phyloP scores from a whole-genome alignment of 2,797 vertebrate genomes.

The Amazona ochrocephala region DNA sequence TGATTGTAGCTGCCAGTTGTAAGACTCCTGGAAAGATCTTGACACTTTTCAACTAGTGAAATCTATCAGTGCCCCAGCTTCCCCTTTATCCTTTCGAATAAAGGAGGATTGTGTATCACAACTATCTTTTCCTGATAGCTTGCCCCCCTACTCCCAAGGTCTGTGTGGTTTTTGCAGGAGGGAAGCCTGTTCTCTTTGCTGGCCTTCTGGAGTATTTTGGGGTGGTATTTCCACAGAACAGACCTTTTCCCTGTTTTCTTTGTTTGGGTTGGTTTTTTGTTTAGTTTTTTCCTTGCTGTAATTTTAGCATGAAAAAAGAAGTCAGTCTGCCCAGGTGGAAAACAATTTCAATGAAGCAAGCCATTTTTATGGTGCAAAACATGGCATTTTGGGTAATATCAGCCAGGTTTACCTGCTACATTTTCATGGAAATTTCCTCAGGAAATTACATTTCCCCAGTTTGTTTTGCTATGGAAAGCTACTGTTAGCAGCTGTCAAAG shows the following conservation, averaged over 20 bases:
- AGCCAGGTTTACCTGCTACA: not conserved
- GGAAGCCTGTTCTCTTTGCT: not conserved
- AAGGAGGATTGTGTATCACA: not conserved
- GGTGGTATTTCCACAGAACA: not conserved
- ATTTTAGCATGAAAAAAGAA: not conserved
- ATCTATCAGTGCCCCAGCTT: not conserved
- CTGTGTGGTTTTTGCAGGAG: not conserved
- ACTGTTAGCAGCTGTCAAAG: constrained; percentile 54
- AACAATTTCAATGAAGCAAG: not conserved
- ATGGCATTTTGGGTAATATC: not conserved
- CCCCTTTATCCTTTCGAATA: not conserved
- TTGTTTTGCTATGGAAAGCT: constrained; percentile 55
- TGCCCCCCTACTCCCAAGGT: not conserved
- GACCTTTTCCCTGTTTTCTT: not conserved
- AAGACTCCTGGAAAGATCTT: constrained; percentile 24
- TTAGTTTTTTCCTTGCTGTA: not conserved
- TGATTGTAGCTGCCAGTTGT: not conserved
- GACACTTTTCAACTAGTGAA: not conserved
- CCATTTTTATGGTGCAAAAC: not conserved
- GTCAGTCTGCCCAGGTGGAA: not conserved
- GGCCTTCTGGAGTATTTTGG: not conserved
- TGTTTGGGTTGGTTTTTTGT: not conserved
- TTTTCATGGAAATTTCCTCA: constrained; percentile 53
- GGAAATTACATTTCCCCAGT: not conserved
- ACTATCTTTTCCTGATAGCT: not conserved